phyloP scores from a whole-genome alignment of 2,888 invertebrate species.

The Crossocerus cetratus region DNA sequence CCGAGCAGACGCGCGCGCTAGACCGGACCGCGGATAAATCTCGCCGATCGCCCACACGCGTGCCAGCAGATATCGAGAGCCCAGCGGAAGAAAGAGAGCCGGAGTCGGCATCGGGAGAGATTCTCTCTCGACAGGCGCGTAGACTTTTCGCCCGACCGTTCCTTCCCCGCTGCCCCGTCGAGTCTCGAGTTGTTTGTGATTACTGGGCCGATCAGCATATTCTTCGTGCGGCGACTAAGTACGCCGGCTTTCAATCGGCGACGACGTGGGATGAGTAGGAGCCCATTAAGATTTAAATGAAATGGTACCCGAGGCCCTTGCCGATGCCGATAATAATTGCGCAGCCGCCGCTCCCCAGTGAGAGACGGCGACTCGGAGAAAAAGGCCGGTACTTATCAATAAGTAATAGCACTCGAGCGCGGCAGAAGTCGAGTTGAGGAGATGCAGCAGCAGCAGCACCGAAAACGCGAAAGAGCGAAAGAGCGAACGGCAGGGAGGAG shows the following conservation, averaged over 20 bases:
- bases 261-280: slow-evolving; percentile 7
- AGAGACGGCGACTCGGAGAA: background rate
- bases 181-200: too few relatives aligned
- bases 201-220: too few relatives aligned
- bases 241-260: background rate
- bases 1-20: slow-evolving; percentile 47
- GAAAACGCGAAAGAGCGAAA: background rate
- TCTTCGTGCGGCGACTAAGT: background rate
- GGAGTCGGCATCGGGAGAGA: slow-evolving; percentile 22
- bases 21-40: slow-evolving; percentile 56
- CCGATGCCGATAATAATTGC: background rate
- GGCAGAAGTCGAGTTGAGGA: slow-evolving; percentile 1
- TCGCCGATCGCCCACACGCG: slow-evolving; percentile 43
- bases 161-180: background rate
- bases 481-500: background rate
- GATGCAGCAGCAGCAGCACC: background rate
- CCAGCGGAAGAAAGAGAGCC: too few relatives aligned
- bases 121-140: slow-evolving; percentile 9
- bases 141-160: background rate
- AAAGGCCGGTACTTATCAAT: background rate
- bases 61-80: slow-evolving; percentile 31
- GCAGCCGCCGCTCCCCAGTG: background rate
- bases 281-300: slow-evolving; percentile 6
- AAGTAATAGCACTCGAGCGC: slow-evolving; percentile 3
- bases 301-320: background rate